These are phyloP conservation scores for Uria lomvia DNA, from an alignment of 2,113 vertebrate species.

Conservation along the genomic window DNA sequence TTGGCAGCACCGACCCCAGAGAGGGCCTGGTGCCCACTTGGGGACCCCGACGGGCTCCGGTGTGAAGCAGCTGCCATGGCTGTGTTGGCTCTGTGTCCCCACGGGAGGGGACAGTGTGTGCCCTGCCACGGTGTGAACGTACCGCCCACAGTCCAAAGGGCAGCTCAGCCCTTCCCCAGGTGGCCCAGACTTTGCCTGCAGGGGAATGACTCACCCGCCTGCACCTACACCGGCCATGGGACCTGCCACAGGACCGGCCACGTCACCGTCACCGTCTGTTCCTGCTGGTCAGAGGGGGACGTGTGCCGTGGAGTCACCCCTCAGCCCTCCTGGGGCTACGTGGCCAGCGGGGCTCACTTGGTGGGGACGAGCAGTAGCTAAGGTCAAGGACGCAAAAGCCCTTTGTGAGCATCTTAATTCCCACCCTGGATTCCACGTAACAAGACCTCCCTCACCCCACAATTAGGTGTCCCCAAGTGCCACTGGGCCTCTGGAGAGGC, in stretches of 20 bases:
- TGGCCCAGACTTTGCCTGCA: conserved; percentile 34
- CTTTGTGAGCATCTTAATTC: not conserved
- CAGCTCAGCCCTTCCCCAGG: not conserved
- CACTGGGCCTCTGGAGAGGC: not conserved
- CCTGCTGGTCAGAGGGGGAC: not conserved
- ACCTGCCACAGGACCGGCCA: not conserved
- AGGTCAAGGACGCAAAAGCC: not conserved
- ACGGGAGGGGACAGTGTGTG: not conserved
- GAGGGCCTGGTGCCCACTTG: not conserved
- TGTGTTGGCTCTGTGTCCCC: fast-evolving
- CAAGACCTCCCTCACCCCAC: not conserved
- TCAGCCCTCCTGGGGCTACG: not conserved
- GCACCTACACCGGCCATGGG: fast-evolving
- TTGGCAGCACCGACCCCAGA: not conserved
- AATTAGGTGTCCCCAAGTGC: not conserved
- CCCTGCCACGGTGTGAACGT: not conserved
- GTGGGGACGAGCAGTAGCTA: not conserved
- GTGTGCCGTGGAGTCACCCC: not conserved
- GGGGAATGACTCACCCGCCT: not conserved
- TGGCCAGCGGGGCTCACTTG: fast-evolving
- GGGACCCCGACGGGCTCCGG: not conserved
- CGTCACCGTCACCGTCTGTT: not conserved
- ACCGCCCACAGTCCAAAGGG: not conserved
- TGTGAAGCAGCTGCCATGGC: fast-evolving
- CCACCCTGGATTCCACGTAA: not conserved